These are phyloP conservation scores for Caenorhabditis latens DNA, from an alignment of 1,140 invertebrate genomes.

Conservation along the genomic window DNA sequence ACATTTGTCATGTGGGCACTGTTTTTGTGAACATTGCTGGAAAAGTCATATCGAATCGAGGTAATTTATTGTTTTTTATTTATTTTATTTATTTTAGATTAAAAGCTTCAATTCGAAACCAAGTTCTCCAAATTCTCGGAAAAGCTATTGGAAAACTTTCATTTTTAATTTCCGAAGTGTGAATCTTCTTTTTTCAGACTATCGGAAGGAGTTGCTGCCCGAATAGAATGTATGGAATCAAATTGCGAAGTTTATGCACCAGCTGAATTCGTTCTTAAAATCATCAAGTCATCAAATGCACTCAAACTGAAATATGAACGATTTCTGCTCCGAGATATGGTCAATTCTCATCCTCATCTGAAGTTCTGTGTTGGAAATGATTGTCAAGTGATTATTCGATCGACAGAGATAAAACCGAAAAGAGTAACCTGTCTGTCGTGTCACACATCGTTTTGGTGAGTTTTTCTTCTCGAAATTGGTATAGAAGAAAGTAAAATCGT, in stretches of 20 bases:
- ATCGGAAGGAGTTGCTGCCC: constrained; percentile 66
- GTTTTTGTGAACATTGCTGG: constrained; percentile 62
- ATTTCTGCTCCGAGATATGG: constrained; percentile 94
- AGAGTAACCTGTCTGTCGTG: constrained; percentile 85
- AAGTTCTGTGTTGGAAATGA: constrained; percentile 94
- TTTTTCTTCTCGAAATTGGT: constrained; percentile 65
- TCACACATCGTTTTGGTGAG: constrained; percentile 87
- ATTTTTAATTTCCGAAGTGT: background rate
- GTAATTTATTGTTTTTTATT: background rate
- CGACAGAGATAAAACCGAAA: constrained; percentile 86
- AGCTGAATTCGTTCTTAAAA: constrained; percentile 92
- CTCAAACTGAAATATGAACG: constrained; percentile 92
- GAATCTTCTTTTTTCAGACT: constrained; percentile 19
- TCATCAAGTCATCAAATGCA: constrained; percentile 80
- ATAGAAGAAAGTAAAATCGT: background rate
- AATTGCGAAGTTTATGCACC: constrained; percentile 91
- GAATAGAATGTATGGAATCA: constrained; percentile 94
- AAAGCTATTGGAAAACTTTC: background rate
- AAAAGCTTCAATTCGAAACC: no score
- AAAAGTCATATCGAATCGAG: constrained; percentile 58
- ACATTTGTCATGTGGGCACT: constrained; percentile 56
- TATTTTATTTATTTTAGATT: background rate
- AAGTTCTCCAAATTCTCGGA: background rate
- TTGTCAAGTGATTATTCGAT: constrained; percentile 84
- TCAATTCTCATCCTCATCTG: constrained; percentile 82